Conservation (phyloP, 2,113 vertebrate genomes). For the Oryzias melastigma region DNA sequence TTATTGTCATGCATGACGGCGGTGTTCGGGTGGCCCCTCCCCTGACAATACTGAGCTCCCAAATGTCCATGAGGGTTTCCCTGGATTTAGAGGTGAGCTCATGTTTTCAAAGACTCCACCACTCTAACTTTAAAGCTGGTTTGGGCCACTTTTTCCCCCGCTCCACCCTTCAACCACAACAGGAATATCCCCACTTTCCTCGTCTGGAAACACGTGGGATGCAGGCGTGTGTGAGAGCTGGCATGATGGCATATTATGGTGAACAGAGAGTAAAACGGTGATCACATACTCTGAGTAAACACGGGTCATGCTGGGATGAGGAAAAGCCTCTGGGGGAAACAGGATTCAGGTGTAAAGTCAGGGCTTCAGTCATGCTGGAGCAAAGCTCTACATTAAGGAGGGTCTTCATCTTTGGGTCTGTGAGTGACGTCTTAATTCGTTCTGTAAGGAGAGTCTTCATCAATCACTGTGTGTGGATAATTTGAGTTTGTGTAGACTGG, state of each 20-base stretch:
- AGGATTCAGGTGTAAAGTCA: too few species aligned
- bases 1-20: conserved; percentile 52
- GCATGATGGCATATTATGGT: conserved; percentile 22
- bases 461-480: too few species aligned
- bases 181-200: conserved; percentile 61
- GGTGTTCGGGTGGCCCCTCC: conserved; percentile 32
- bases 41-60: conserved; percentile 44
- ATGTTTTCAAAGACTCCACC: conserved; percentile 63
- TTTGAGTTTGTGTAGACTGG: too few species aligned
- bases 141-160: conserved; percentile 56
- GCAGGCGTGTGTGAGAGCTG: conserved; percentile 13
- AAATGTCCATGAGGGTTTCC: conserved; percentile 60
- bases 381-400: too few species aligned
- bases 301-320: too few species aligned
- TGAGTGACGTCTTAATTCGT: too few species aligned
- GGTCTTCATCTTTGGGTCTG: too few species aligned
- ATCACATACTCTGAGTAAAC: too few species aligned
- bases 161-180: conserved; percentile 70
- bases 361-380: too few species aligned
- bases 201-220: conserved; percentile 42
- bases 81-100: conserved; percentile 68
- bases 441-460: too few species aligned
- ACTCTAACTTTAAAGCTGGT: conserved; percentile 73
- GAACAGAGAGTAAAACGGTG: too few species aligned
- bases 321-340: too few species aligned